A percentile compares a stretch with the other conserved stretches of the same genome.
Conservation (phyloP, 2,888 invertebrate species). For the Oasisia sp. region DNA sequence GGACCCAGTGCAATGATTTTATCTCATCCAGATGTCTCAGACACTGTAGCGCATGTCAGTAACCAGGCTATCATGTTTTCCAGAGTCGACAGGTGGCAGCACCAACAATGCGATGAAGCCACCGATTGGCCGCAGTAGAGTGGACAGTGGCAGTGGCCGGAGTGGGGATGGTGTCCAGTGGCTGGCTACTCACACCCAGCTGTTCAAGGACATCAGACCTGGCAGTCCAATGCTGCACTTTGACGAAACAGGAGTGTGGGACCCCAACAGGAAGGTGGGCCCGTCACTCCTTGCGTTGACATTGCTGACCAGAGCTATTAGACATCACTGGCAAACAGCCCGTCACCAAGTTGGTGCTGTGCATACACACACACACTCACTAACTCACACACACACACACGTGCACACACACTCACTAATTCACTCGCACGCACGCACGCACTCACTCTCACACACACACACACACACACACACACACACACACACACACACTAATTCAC, state of each 20-base stretch:
- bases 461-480: too few species aligned
- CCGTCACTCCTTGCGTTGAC: background rate
- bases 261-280: conserved; percentile 71
- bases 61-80: background rate
- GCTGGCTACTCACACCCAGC: background rate
- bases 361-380: too few species aligned
- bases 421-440: too few species aligned
- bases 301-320: too few species aligned
- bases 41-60: background rate
- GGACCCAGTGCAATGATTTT: too few species aligned
- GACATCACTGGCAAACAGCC: too few species aligned
- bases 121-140: background rate
- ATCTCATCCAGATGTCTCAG: too few species aligned
- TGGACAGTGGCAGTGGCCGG: background rate
- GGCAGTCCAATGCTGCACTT: conserved; percentile 38
- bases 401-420: too few species aligned
- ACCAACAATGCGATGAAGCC: background rate
- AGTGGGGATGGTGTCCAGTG: background rate
- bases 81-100: conserved; percentile 17
- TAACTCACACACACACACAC: too few species aligned
- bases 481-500: too few species aligned
- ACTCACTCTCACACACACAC: too few species aligned
- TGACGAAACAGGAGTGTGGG: conserved; percentile 62
- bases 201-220: background rate
- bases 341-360: too few species aligned